Percentiles rank a stretch among this genome's conserved stretches.
These are phyloP conservation scores for Cheilosia vulpina DNA, from an alignment of 2,888 invertebrate genomes.

Conservation along the genomic window DNA sequence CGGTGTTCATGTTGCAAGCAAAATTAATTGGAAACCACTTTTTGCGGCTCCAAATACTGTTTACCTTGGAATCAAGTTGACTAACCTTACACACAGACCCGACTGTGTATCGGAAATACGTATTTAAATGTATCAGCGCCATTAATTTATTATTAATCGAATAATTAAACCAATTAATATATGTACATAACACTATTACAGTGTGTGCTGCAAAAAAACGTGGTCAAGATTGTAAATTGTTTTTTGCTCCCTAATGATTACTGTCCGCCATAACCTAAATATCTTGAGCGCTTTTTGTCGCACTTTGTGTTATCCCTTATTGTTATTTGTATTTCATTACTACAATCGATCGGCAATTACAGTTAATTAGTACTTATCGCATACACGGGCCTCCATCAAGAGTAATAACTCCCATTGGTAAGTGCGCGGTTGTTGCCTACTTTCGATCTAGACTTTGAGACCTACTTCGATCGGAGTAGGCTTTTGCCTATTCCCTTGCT, in stretches of 20 bases:
- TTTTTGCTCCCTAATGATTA: too few species aligned
- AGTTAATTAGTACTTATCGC: neutral
- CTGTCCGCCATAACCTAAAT: neutral
- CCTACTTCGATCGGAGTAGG: neutral
- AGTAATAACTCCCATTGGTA: neutral
- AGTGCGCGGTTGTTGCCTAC: neutral
- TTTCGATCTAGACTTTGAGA: neutral
- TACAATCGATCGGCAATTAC: slow-evolving; percentile 4
- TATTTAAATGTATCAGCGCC: slow-evolving; percentile 47
- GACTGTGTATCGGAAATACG: slow-evolving; percentile 13
- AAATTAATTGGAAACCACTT: slow-evolving; percentile 52
- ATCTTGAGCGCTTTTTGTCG: neutral
- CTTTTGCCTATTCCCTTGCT: neutral
- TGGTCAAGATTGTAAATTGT: too few species aligned
- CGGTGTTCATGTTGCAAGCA: slow-evolving; percentile 18
- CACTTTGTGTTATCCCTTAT: neutral
- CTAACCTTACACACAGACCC: slow-evolving; percentile 41
- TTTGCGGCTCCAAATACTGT: slow-evolving; percentile 38
- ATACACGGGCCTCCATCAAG: neutral
- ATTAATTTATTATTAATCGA: slow-evolving; percentile 31
- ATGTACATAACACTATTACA: too few species aligned
- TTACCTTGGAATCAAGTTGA: slow-evolving; percentile 50
- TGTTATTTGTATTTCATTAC: neutral
- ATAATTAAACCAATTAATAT: slow-evolving; percentile 40
- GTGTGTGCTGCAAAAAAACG: too few species aligned